phyloP scores from a whole-genome alignment of 2,113 vertebrate species.

The Grus americana region DNA sequence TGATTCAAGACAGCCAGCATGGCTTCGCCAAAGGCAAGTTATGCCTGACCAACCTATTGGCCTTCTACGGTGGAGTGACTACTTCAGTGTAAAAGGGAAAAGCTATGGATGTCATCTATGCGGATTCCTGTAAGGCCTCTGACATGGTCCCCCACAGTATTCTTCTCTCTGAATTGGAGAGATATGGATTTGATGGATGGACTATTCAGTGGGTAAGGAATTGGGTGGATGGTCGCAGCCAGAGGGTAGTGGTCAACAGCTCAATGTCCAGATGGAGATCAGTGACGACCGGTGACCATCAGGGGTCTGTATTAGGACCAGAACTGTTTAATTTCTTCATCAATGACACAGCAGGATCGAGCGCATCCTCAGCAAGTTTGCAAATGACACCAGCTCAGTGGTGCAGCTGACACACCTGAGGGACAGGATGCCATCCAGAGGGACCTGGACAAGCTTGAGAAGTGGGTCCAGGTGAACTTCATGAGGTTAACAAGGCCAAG shows the following conservation, averaged over 20 bases:
- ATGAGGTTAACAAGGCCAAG: too few species aligned
- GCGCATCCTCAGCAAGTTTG: background rate
- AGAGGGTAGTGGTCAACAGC: too few species aligned
- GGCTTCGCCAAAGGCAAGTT: background rate
- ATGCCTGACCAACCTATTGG: background rate
- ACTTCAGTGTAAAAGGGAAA: too few species aligned
- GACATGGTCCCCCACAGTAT: background rate
- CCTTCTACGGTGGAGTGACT: too few species aligned
- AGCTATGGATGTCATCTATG: too few species aligned
- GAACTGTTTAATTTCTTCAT: background rate
- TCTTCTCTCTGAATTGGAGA: background rate
- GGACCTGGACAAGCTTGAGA: too few species aligned
- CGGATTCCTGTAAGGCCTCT: background rate
- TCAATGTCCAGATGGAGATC: background rate
- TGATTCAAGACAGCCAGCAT: background rate
- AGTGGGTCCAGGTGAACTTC: too few species aligned
- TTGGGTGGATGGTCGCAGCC: too few species aligned
- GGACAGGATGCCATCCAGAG: too few species aligned
- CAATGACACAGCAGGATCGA: background rate
- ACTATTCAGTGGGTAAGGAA: too few species aligned
- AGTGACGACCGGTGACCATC: background rate
- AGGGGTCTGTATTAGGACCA: background rate
- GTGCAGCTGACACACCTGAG: background rate
- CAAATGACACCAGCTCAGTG: background rate
- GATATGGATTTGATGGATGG: background rate